Evolutionary conservation across 2,113 vertebrate species (phyloP), one percentile per base, ranked within the genome.

Genomic region (Propithecus coquereli): DNA sequence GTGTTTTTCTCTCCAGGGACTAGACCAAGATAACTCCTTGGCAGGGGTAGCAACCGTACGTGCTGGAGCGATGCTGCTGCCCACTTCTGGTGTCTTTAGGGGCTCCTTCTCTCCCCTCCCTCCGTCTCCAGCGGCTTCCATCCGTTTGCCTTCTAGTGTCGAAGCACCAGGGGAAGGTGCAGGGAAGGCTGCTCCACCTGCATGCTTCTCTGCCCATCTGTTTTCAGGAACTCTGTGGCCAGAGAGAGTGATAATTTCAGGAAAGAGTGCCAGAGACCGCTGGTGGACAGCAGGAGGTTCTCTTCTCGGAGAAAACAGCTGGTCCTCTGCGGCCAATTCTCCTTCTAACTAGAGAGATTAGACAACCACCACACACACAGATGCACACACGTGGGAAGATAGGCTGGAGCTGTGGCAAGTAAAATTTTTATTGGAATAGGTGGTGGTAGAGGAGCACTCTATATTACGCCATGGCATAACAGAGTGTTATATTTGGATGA

Each of bases 121-220:
- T 87, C 40, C 45, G 43, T 45, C 59, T 71, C 30, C 61, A 52
- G 81, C 80, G 74, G 76, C 87, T 90, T 61, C 73, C 61, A 14
- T 77, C 9, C 57, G 2, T 81, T 94, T 95, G 90, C 68, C 96
- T 94, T 94, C 90, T 93, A 88, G 81, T 47, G 87, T 87, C 25
- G 8, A 43, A 87, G 76, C 83, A 61, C 37, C 47, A 23, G 71
- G 47, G 45, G 47, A 82, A 74, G 73, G 40, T 34, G 17, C 5
- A 40, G 61, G 61, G 79, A 54, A 27, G 86, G 30, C 8, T 50
- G 71, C 30, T 17, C 63, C n/a, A 34, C 89, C 40, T 6, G 54
- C 43, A 30, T 17, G 57, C 76, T 12, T 76, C 91, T 52, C 37
- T 73, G 77, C 34, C 90, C 87, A 73, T 87, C 93, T 97, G 93